Base-by-base conservation (phyloP, 64 coral and sea anemone genomes). In the Montipora cactus region DNA sequence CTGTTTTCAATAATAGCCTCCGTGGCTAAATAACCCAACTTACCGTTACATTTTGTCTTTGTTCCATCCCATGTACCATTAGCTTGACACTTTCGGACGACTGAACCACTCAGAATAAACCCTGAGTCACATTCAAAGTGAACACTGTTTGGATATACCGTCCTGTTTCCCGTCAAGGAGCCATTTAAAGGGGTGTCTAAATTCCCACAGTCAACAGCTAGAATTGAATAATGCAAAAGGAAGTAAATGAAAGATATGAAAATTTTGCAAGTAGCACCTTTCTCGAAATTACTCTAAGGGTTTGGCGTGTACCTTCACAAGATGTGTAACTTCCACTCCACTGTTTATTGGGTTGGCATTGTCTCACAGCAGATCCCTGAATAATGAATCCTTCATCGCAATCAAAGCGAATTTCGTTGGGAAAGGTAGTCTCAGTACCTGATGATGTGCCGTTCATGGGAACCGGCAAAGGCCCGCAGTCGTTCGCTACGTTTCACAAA, bases 111-210 rank as follows among this genome's bases (percentile, higher is more conserved):
- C 10, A 94, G 67, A n/a, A 91, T 48, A 67, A 96, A 96, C 1
- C 95, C 95, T 15, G 83, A 79, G 51, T 96, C 87, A 22, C 95
- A 96, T 45, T 13, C 8, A 70, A 96, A 96, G 19, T 76, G 76
- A 19, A 89, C 52, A n/a, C 74, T 94, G 76, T 89, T 89, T 37
- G 92, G 92, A 49, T 89, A 94, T 49, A 84, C 74, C 16, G 87
- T 89, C 14, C 76, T 67, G 9, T 64, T 49, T 72, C 92, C 92
- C 9, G 12, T 53, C 5, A 81, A 0, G 58, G 79, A 81, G 23
- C 92, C 92, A 37, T 94, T 94, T 16, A 3, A 46, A 10, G 92
- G 92, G n/a, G 75, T 48, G n/a, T 75, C 21, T 13, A 94, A 4
- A 7, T 19, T 12, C 51, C 92, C 92, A 83, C 92, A 94, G 37